phyloP scores from a whole-genome alignment of 2,797 vertebrate species.

The Apodemus agrarius region DNA sequence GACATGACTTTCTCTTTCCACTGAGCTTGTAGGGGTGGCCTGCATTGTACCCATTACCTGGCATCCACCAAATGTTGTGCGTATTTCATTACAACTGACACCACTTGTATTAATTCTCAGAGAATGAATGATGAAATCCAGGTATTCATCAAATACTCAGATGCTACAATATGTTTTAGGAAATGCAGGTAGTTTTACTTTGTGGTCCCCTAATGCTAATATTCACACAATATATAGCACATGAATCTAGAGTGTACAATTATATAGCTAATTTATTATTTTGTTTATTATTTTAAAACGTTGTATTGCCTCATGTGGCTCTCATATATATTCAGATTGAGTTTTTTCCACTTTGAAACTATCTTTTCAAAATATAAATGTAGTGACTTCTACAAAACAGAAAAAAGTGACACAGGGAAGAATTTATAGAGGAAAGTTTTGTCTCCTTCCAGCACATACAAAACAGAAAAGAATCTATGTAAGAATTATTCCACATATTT shows the following conservation, averaged over 20 bases:
- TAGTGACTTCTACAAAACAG: not conserved
- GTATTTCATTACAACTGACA: not conserved
- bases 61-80: not conserved
- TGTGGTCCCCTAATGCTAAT: not conserved
- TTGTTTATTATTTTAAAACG: not conserved
- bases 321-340: not conserved
- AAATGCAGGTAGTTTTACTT: not conserved
- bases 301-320: not conserved
- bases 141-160: not conserved
- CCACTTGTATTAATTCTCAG: not conserved
- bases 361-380: not conserved
- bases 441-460: not conserved
- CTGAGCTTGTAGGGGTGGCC: not conserved
- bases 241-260: not conserved
- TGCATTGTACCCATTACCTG: not conserved
- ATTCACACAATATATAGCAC: not conserved
- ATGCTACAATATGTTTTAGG: not conserved
- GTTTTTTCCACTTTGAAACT: not conserved
- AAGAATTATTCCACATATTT: not conserved
- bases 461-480: not conserved
- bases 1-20: not conserved
- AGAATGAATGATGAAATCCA: constrained; percentile 21
- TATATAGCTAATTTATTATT: not conserved
- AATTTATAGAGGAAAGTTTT: not conserved
- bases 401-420: not conserved